A percentile compares a stretch with the other conserved stretches of the same genome.
Conservation (phyloP, 2,888 invertebrate genomes). For the Orgyia antiqua region DNA sequence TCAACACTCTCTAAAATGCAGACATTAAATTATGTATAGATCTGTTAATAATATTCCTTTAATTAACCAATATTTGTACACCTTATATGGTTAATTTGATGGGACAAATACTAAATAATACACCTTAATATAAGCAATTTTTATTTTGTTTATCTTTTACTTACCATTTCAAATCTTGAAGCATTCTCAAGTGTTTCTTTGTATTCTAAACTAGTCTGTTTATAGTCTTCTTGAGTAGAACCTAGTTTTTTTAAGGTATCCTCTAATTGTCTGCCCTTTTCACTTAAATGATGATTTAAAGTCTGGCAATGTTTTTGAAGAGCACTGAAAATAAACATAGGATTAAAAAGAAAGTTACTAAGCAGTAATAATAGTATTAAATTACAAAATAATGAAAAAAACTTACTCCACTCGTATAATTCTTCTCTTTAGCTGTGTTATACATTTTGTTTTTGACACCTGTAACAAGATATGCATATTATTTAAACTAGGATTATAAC, state of each 20-base stretch:
- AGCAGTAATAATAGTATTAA: no score
- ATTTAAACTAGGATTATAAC: no score
- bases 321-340: conserved; percentile 36
- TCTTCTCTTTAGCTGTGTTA: conserved; percentile 39
- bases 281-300: conserved; percentile 3
- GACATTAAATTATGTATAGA: no score
- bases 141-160: no score
- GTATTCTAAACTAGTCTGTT: conserved; percentile 43
- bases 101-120: no score
- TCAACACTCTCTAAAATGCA: no score
- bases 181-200: conserved; percentile 39
- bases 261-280: conserved; percentile 31
- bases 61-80: no score
- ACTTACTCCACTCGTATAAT: conserved; percentile 45
- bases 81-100: no score
- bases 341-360: background rate
- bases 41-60: no score
- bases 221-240: conserved; percentile 43
- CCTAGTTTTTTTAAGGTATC: conserved; percentile 26
- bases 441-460: conserved; percentile 24
- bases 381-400: background rate
- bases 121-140: no score
- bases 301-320: conserved; percentile 37
- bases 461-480: conserved; percentile 10
- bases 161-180: conserved; percentile 42